These are phyloP conservation scores for Tinamus guttatus DNA, from an alignment of 2,113 vertebrate species.

Conservation along the genomic window DNA sequence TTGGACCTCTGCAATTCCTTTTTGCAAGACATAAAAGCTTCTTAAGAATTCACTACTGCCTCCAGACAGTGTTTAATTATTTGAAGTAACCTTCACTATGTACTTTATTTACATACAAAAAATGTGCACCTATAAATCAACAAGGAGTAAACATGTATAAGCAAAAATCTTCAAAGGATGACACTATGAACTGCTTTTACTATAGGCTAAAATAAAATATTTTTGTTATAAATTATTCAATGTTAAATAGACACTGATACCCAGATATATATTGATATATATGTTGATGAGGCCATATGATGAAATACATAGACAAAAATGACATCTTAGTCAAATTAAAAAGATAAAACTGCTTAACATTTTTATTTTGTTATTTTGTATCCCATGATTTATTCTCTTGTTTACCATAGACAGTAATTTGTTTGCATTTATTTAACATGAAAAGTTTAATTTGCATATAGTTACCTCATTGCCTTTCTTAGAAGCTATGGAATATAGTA, in stretches of 20 bases:
- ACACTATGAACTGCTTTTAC: neutral
- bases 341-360: neutral
- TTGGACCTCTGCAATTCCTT: neutral
- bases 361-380: neutral
- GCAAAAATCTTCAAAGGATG: neutral
- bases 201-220: neutral
- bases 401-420: neutral
- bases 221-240: neutral
- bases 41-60: neutral
- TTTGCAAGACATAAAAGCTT: neutral
- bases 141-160: neutral
- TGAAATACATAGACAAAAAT: neutral
- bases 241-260: neutral
- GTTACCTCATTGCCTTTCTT: neutral
- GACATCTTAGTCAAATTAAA: neutral
- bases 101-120: neutral
- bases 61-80: neutral
- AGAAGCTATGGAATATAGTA: neutral
- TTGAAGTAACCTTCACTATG: neutral
- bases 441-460: neutral
- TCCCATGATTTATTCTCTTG: neutral
- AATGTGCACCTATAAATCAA: neutral
- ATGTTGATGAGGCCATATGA: neutral
- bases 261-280: fast-evolving
- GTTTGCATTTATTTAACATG: neutral